Evolutionary conservation across 1,140 invertebrate genomes (phyloP).

Genomic region (Anastatus disparis): DNA sequence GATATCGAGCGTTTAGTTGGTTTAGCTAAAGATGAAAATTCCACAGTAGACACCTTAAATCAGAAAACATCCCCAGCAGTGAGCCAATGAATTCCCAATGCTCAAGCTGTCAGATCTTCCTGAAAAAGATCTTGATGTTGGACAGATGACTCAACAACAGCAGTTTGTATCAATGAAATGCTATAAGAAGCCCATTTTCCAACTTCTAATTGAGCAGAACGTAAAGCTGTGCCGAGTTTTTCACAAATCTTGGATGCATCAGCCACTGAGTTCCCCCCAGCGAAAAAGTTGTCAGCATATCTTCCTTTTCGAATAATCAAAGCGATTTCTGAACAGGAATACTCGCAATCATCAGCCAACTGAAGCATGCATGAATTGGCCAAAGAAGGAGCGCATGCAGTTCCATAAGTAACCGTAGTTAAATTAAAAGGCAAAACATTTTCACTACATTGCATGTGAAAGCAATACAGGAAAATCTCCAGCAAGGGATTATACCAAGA

Average conservation of each 20-base stretch:
- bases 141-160: too few relatives aligned
- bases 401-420: too few relatives aligned
- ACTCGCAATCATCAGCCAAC: neutral
- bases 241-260: neutral
- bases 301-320: too few relatives aligned
- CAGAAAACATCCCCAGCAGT: too few relatives aligned
- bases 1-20: too few relatives aligned
- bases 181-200: neutral
- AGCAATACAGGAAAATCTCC: neutral
- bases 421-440: neutral
- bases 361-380: too few relatives aligned
- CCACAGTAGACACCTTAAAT: neutral
- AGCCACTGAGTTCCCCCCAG: neutral
- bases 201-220: too few relatives aligned
- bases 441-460: neutral
- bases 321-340: neutral
- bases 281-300: neutral
- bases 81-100: too few relatives aligned
- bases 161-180: too few relatives aligned
- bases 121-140: too few relatives aligned
- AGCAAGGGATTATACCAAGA: neutral
- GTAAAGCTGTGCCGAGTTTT: neutral
- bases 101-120: neutral
- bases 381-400: neutral
- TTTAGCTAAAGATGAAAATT: neutral